These are phyloP conservation scores for Crotalus viridis DNA, from an alignment of 2,113 vertebrate genomes.

Conservation along the genomic window DNA sequence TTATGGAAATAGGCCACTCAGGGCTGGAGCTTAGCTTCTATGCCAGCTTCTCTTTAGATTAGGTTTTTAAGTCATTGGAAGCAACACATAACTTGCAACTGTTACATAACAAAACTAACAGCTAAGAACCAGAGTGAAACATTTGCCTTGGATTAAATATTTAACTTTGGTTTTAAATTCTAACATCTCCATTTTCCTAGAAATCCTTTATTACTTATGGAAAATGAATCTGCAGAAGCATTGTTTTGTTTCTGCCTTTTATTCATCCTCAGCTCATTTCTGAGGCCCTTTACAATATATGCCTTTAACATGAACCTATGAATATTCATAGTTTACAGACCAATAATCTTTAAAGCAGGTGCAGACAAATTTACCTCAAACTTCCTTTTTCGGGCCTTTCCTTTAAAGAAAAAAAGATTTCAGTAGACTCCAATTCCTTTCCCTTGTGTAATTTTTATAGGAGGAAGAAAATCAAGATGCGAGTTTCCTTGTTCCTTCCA, in stretches of 20 bases:
- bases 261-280: not conserved
- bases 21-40: not conserved
- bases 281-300: not conserved
- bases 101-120: constrained; percentile 53
- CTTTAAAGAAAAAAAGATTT: not conserved
- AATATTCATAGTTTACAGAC: not conserved
- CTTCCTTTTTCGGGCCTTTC: not conserved
- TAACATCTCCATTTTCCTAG: not conserved
- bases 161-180: not conserved
- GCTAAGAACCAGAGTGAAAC: constrained; percentile 27
- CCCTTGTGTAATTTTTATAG: not conserved
- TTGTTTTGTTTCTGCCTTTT: not conserved
- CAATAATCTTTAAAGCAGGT: not conserved
- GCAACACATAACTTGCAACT: constrained; percentile 34
- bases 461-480: not conserved
- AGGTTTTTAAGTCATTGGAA: constrained; percentile 17
- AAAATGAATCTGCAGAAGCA: not conserved
- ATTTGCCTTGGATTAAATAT: not conserved
- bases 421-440: not conserved
- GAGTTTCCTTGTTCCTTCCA: not conserved
- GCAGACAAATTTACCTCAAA: not conserved
- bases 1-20: constrained; percentile 19
- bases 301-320: not conserved
- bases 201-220: not conserved
- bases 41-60: constrained; percentile 11